phyloP scores from a whole-genome alignment of 2,797 vertebrate genomes.

The Halcyon leucocephala region DNA sequence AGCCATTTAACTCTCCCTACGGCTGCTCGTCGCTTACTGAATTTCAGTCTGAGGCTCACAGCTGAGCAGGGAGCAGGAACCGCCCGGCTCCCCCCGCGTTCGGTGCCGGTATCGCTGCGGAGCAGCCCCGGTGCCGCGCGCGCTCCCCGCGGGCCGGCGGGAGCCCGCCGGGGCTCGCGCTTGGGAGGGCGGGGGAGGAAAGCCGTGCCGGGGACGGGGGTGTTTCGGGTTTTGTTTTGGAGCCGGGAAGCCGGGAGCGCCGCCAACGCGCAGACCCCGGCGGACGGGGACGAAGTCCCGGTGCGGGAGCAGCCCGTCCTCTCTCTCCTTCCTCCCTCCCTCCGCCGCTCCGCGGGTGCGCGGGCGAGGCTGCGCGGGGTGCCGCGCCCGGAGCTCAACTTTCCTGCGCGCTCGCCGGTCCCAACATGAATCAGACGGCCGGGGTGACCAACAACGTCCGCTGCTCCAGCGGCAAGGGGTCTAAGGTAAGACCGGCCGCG shows the following conservation, averaged over 20 bases:
- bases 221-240: not conserved
- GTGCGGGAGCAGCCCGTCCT: not conserved
- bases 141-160: too few relatives aligned
- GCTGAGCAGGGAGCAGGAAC: too few relatives aligned
- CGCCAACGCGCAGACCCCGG: not conserved
- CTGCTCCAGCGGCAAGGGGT: conserved; percentile 86
- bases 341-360: not conserved
- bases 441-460: conserved; percentile 91
- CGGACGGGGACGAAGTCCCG: not conserved
- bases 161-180: conserved; percentile 21
- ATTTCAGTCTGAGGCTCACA: too few relatives aligned
- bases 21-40: too few relatives aligned
- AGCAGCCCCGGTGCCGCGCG: too few relatives aligned
- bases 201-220: not conserved
- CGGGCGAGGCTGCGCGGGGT: not conserved
- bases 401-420: not conserved
- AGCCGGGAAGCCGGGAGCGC: not conserved
- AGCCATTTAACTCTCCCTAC: too few relatives aligned
- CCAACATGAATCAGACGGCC: conserved; percentile 94
- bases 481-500: conserved; percentile 84
- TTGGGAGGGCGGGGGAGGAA: conserved; percentile 1
- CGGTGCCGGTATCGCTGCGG: too few relatives aligned
- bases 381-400: not conserved
- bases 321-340: too few relatives aligned
- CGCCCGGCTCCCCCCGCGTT: too few relatives aligned